Evolutionary conservation across 37 sponge, comb jelly and placozoan species (phyloP).

Genomic region (Halichondria panicea): DNA sequence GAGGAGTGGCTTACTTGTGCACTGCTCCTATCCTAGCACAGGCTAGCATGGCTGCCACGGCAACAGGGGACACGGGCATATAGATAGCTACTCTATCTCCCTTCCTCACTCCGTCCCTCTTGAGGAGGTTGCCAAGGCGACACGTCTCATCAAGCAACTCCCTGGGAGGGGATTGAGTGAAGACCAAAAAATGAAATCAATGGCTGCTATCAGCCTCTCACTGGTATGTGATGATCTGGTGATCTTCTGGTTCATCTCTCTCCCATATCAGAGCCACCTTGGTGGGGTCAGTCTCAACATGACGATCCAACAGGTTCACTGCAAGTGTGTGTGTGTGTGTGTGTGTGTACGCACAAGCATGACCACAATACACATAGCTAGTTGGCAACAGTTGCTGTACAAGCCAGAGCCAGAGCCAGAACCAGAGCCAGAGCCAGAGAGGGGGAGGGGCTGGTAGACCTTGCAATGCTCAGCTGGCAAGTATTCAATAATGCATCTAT

Average conservation of each 20-base stretch:
- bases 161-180: conserved; percentile 25
- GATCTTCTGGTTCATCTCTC: conserved; percentile 76
- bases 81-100: conserved; percentile 95
- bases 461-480: too few relatives aligned
- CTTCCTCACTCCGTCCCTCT: conserved; percentile 85
- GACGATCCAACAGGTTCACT: conserved; percentile 86
- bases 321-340: neutral
- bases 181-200: neutral
- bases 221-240: conserved; percentile 77
- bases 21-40: conserved; percentile 96
- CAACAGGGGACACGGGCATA: conserved; percentile 85
- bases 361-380: too few relatives aligned
- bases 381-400: too few relatives aligned
- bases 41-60: conserved; percentile 85
- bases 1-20: conserved; percentile 66
- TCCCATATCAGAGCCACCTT: conserved; percentile 87
- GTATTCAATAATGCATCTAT: too few relatives aligned
- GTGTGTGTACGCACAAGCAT: neutral
- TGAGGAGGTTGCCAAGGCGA: conserved; percentile 81
- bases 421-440: too few relatives aligned
- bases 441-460: too few relatives aligned
- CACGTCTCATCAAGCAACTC: conserved; percentile 87
- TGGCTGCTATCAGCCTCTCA: neutral
- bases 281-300: conserved; percentile 60
- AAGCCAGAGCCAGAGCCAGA: too few relatives aligned